Evolutionary conservation across 2,113 vertebrate species (phyloP), one percentile per base, ranked within the genome.

Genomic region (Rhinogobius similis): DNA sequence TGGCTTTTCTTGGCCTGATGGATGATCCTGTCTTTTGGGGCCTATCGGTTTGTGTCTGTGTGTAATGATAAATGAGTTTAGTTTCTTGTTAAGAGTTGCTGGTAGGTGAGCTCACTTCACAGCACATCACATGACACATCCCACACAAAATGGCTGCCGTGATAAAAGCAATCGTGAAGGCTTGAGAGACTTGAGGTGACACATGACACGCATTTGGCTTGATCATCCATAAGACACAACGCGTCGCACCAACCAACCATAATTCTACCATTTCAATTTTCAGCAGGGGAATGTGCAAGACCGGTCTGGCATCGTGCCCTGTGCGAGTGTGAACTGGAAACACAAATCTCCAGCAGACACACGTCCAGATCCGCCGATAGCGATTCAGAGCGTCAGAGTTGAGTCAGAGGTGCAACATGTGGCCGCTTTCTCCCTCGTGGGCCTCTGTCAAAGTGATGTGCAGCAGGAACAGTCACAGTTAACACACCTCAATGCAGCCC

Each of bases 391-490:
- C 46, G 39, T 0, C 55, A 29, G 62, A 38, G 72, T 61, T 75
- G 79, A 81, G 56, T 70, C 77, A 64, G 43, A 56, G 62, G 65
- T 53, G 48, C 24, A 58, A 21, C 67, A 70, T 68, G 67, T 43
- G 75, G 65, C 84, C 75, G 69, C 80, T 62, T 69, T 56, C 44
- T 62, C 62, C 79, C 73, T 72, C 11, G 58, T 65, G 72, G 73
- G 24, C 62, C 62, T 64, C 61, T 75, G 27, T 87, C 77, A 85
- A 72, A 80, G 70, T 79, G 78, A 88, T 76, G 75, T 65, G 83
- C 77, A 85, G 83, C 77, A 85, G 70, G 82, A 65, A 48, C n/a
- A 0, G 62, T 79, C 81, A 65, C 76, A 78, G 81, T 65, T 50
- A 44, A 62, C 62, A 65, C 56, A 65, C 61, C 43, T 24, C 48